Base-by-base conservation (phyloP, 2,888 invertebrate species). In the Lycia hirtaria region DNA sequence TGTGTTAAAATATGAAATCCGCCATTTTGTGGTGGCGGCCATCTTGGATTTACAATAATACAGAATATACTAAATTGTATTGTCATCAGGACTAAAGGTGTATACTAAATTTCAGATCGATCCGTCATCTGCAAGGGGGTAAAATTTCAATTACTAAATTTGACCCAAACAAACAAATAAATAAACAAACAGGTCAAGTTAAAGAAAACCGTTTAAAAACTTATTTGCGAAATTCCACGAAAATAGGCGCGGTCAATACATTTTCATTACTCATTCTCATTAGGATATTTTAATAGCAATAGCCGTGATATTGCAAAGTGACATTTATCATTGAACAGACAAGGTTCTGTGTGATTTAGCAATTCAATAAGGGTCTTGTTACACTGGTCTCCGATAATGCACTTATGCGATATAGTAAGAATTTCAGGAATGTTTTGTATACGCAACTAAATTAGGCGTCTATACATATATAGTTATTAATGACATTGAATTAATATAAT, bases 181-280 rank as follows among this genome's bases (percentile, higher is more conserved):
- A 40, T 40, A 24, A 22, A 12, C 14, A 24, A 12, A 24, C 9
- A 14, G n/a, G n/a, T n/a, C n/a, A n/a, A n/a, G n/a, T n/a, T n/a
- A n/a, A n/a, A n/a, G n/a, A n/a, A n/a, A n/a, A n/a, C n/a, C n/a
- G n/a, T n/a, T n/a, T 14, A 58, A 56, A 50, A 58, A 49, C 20
- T 56, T 65, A 53, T 41, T 53, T 15, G 17, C 30, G 24, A 28
- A 19, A 49, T 48, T 55, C 48, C 28, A 37, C 28, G 48, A 55
- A 55, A 38, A 7, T 17, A 38, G 53, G 53, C 38, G 53, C 53
- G 45, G 53, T n/a, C 12, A 4, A 7, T 20, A 35, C 38, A 45
- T 32, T 38, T 45, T 22, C 15, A 22, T 28, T 22, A 38, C 9
- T 41, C 15, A 10, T 43, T n/a, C n/a, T n/a, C n/a, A n/a, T n/a